Evolutionary conservation across 1,140 invertebrate genomes (phyloP).

Genomic region (Wasmannia auropunctata): DNA sequence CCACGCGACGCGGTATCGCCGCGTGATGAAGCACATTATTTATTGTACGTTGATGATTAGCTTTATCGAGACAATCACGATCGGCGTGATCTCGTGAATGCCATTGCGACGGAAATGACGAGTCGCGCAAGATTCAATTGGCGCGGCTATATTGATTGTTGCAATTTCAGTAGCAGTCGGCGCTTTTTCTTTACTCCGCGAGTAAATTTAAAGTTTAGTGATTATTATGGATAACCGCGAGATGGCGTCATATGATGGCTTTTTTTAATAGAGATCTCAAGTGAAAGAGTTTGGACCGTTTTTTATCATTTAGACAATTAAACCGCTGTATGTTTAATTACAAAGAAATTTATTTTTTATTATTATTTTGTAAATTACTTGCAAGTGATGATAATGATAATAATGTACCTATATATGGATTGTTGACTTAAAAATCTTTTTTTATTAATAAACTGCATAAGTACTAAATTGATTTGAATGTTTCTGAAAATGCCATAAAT

Average conservation of each 20-base stretch:
- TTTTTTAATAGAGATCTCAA: not conserved
- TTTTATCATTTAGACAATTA: not conserved
- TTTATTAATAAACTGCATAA: not conserved
- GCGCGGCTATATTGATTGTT: not conserved
- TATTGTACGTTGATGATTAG: not conserved
- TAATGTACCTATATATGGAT: not conserved
- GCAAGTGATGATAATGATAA: not conserved
- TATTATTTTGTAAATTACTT: not conserved
- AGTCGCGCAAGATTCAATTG: not conserved
- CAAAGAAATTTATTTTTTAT: not conserved
- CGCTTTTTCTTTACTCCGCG: not conserved
- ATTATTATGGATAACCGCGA: not conserved
- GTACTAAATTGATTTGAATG: not conserved
- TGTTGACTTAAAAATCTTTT: not conserved
- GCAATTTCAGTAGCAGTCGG: not conserved
- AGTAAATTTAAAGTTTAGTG: not conserved
- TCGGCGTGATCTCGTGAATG: not conserved
- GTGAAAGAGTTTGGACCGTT: not conserved
- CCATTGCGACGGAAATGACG: not conserved
- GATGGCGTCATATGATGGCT: not conserved
- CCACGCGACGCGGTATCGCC: not conserved
- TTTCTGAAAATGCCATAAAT: not conserved
- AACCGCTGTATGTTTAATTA: not conserved
- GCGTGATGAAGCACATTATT: not conserved
- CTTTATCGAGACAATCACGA: not conserved